Conservation (phyloP, 2,113 vertebrate genomes). For the Clarias magur region DNA sequence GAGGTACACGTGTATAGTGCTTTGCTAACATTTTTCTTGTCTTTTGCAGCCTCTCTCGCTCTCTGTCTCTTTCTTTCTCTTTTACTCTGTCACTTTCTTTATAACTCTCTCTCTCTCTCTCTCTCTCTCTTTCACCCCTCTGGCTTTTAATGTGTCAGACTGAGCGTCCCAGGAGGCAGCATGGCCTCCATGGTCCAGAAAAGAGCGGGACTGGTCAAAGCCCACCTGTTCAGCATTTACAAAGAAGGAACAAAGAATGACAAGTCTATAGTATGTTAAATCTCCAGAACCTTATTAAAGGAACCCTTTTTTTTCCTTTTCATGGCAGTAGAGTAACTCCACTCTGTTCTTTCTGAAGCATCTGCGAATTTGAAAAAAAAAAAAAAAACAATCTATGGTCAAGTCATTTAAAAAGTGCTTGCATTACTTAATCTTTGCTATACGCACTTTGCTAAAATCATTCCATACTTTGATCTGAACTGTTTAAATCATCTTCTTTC, state of each 20-base stretch:
- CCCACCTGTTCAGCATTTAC: slow-evolving; percentile 23
- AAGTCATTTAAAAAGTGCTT: not conserved
- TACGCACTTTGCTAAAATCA: slow-evolving; percentile 5
- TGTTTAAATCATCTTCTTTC: slow-evolving; percentile 23
- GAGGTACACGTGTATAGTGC: not conserved
- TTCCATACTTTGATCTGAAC: slow-evolving; percentile 8
- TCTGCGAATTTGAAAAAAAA: not conserved
- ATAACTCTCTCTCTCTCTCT: slow-evolving; percentile 1
- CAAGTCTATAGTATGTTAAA: slow-evolving; percentile 23
- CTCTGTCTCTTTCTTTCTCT: not conserved
- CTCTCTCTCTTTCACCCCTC: not conserved
- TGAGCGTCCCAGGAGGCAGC: slow-evolving; percentile 18
- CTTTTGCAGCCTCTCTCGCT: slow-evolving; percentile 8
- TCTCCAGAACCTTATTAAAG: not conserved
- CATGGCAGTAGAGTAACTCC: not conserved
- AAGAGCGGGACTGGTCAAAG: slow-evolving; percentile 8
- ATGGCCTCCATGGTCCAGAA: not conserved
- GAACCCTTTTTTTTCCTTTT: not conserved
- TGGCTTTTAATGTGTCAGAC: not conserved
- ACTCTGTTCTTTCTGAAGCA: not conserved
- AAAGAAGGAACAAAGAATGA: slow-evolving; percentile 23
- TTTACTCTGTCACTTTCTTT: not conserved
- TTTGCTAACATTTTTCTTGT: slow-evolving; percentile 15
- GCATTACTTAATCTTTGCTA: not conserved
- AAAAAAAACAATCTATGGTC: not conserved